These are phyloP conservation scores for Tenualosa thibaudeaui DNA, from an alignment of 2,797 vertebrate species.

Conservation along the genomic window DNA sequence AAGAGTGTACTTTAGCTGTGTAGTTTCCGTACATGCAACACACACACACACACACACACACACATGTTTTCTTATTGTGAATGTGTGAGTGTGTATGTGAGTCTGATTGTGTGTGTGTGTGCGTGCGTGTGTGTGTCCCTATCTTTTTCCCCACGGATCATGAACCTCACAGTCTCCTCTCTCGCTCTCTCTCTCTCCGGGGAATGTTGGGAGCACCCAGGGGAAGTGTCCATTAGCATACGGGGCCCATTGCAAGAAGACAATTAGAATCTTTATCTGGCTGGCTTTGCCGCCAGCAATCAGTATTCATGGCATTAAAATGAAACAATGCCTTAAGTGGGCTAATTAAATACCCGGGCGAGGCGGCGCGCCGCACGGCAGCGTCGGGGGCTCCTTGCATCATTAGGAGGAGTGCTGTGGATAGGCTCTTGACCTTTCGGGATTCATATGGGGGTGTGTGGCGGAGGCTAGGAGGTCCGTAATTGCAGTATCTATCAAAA, in stretches of 20 bases:
- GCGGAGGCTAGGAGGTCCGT: conserved; percentile 53
- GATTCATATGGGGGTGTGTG: conserved; percentile 58
- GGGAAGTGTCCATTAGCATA: conserved; percentile 78
- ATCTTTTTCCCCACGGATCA: conserved; percentile 52
- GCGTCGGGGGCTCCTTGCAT: conserved; percentile 58
- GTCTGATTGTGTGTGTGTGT: neutral
- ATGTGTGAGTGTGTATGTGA: conserved; percentile 27
- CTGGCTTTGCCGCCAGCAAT: conserved; percentile 70
- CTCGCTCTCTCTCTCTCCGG: conserved; percentile 61
- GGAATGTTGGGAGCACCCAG: conserved; percentile 65
- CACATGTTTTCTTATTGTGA: conserved; percentile 53
- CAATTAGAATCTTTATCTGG: conserved; percentile 78
- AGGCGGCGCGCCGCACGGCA: conserved; percentile 56
- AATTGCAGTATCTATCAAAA: conserved; percentile 64
- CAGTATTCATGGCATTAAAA: conserved; percentile 71
- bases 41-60: conserved; percentile 28
- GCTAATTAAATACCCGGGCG: conserved; percentile 74
- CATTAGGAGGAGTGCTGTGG: conserved; percentile 58
- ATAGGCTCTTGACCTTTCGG: conserved; percentile 66
- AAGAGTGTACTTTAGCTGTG: neutral
- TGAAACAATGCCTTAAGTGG: conserved; percentile 73
- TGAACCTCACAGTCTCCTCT: conserved; percentile 61
- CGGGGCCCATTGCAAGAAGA: conserved; percentile 71
- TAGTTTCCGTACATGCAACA: neutral
- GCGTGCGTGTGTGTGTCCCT: conserved; percentile 38